phyloP scores from a whole-genome alignment of 2,797 vertebrate genomes.

The Myripristis murdjan region DNA sequence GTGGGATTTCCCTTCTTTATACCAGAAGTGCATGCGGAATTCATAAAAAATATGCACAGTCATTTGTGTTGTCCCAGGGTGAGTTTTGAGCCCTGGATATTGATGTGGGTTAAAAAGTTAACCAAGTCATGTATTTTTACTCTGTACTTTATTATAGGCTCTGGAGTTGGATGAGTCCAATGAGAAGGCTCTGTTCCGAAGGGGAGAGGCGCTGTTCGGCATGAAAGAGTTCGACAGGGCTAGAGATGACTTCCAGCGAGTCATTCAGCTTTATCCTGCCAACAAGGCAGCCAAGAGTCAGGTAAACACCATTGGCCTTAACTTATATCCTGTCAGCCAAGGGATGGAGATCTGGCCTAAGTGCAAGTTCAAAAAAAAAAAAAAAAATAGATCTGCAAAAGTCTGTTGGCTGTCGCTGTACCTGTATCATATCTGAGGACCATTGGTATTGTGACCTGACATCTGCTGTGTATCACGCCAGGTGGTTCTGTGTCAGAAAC shows the following conservation, averaged over 20 bases:
- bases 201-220: constrained; percentile 91
- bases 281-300: constrained; percentile 96
- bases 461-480: constrained; percentile 25
- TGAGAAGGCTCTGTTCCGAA: constrained; percentile 96
- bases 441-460: not conserved
- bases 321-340: too few relatives aligned
- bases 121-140: not conserved
- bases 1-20: not conserved
- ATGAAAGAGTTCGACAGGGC: constrained; percentile 95
- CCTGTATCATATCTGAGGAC: not conserved
- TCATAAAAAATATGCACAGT: too few relatives aligned
- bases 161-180: constrained; percentile 90
- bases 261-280: constrained; percentile 93
- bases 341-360: too few relatives aligned
- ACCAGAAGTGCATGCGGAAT: not conserved
- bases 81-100: not conserved
- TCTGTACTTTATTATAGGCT: constrained; percentile 81
- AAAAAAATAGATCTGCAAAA: too few relatives aligned
- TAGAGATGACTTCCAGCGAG: constrained; percentile 91
- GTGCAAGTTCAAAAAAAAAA: too few relatives aligned
- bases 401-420: not conserved
- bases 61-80: not conserved
- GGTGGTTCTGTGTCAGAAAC: constrained; percentile 91
- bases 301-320: constrained; percentile 44
- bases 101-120: not conserved